Evolutionary conservation across 1,140 invertebrate genomes (phyloP).

Genomic region (Ruditapes philippinarum): DNA sequence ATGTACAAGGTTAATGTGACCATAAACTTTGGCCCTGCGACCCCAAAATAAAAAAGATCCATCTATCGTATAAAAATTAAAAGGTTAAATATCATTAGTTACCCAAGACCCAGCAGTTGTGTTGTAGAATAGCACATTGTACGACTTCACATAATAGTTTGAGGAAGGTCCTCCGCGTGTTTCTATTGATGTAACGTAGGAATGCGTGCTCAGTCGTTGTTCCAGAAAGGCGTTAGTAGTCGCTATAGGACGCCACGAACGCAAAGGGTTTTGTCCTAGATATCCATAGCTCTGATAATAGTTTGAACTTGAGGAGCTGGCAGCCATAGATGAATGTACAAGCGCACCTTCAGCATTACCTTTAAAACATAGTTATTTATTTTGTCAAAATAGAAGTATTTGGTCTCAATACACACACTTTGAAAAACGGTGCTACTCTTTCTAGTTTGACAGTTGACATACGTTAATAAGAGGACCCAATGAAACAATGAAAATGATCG

Average conservation of each 20-base stretch:
- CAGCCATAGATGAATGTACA: background rate
- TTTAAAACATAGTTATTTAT: too few relatives aligned
- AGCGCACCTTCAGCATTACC: background rate
- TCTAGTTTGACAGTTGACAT: too few relatives aligned
- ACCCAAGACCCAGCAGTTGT: background rate
- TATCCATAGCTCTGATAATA: background rate
- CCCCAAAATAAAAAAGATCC: too few relatives aligned
- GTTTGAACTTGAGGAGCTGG: background rate
- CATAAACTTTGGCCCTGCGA: too few relatives aligned
- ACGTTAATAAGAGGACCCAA: too few relatives aligned
- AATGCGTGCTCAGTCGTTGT: background rate
- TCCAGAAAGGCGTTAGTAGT: background rate
- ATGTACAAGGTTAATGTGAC: too few relatives aligned
- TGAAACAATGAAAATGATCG: too few relatives aligned
- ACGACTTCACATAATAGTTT: constrained; percentile 20
- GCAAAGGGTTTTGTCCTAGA: background rate
- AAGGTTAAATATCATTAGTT: too few relatives aligned
- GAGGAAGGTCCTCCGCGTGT: constrained; percentile 23
- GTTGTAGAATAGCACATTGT: constrained; percentile 31
- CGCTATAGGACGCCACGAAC: background rate
- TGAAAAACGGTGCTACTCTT: too few relatives aligned
- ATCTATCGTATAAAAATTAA: too few relatives aligned
- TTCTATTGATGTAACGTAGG: constrained; percentile 34
- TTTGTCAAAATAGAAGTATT: too few relatives aligned
- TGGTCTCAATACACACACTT: too few relatives aligned